A percentile compares a stretch with the other conserved stretches of the same genome.
Conservation (phyloP, 2,113 vertebrate species). For the Romanogobio albipinnatus region DNA sequence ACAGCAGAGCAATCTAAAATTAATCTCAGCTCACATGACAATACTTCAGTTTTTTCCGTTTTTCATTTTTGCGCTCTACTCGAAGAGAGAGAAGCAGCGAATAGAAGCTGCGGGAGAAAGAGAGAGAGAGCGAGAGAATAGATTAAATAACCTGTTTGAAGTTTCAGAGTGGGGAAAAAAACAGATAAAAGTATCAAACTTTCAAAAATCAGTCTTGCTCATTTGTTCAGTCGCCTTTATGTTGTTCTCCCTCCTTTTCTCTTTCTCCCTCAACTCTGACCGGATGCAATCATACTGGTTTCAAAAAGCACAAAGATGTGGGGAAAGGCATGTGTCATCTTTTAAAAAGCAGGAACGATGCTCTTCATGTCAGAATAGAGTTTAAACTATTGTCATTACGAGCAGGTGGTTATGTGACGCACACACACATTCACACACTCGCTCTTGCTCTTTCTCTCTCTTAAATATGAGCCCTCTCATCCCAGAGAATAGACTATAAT, state of each 20-base stretch:
- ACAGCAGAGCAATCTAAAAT: slow-evolving; percentile 89
- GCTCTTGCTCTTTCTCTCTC: slow-evolving; percentile 44
- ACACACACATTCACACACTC: slow-evolving; percentile 6
- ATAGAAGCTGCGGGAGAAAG: slow-evolving; percentile 57
- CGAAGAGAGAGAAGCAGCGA: slow-evolving; percentile 3
- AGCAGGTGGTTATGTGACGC: slow-evolving; percentile 42
- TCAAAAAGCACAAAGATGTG: slow-evolving; percentile 68
- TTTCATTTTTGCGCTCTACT: slow-evolving; percentile 50
- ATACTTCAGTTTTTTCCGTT: slow-evolving; percentile 67
- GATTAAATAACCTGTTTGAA: slow-evolving; percentile 72
- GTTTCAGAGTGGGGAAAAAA: slow-evolving; percentile 63
- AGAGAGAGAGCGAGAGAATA: slow-evolving; percentile 64
- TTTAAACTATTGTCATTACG: slow-evolving; percentile 70
- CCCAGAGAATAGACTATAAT: slow-evolving; percentile 48
- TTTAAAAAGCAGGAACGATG: slow-evolving; percentile 65
- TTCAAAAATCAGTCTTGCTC: slow-evolving; percentile 68
- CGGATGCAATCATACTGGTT: slow-evolving; percentile 74
- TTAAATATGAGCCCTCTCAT: slow-evolving; percentile 50
- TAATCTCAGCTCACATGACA: slow-evolving; percentile 84
- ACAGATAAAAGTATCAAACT: slow-evolving; percentile 72
- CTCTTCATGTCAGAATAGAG: slow-evolving; percentile 67
- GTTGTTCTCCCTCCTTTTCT: slow-evolving; percentile 39
- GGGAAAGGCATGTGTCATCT: slow-evolving; percentile 70
- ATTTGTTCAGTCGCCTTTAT: slow-evolving; percentile 47
- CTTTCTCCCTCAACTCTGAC: slow-evolving; percentile 60